Percentiles rank a stretch among this genome's conserved stretches.
Conservation (phyloP, 2,888 invertebrate genomes). For the Euphydryas editha region DNA sequence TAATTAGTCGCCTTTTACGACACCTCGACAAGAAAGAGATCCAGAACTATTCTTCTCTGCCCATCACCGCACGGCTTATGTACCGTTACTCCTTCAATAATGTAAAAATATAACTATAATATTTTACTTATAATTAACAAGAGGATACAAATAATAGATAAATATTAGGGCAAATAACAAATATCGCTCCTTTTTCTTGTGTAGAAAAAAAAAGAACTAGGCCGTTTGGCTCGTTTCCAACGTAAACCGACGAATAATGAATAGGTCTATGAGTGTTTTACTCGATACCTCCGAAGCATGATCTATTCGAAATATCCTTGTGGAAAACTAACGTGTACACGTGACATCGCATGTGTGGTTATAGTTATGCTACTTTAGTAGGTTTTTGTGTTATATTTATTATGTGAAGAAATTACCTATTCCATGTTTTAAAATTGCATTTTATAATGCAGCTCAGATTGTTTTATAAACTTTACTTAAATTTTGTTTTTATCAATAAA, state of each 20-base stretch:
- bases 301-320: constrained; percentile 19
- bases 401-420: no score
- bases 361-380: not conserved
- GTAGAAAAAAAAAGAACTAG: constrained; percentile 36
- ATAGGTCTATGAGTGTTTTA: constrained; percentile 26
- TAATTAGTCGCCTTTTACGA: no score
- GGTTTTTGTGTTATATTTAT: no score
- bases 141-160: constrained; percentile 10
- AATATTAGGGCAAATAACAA: constrained; percentile 26
- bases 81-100: no score
- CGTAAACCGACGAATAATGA: constrained; percentile 37
- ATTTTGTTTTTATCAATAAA: no score
- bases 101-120: not conserved
- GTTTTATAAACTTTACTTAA: no score
- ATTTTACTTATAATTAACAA: not conserved
- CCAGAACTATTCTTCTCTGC: no score
- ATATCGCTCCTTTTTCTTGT: constrained; percentile 32
- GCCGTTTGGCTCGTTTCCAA: constrained; percentile 38
- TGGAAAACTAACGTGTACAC: not conserved
- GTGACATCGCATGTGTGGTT: not conserved
- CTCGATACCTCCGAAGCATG: constrained; percentile 15
- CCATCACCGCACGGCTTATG: no score
- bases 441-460: no score
- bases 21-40: no score
- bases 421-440: no score